Evolutionary conservation across 1,140 invertebrate genomes (phyloP).

Genomic region (Cydia splendana): DNA sequence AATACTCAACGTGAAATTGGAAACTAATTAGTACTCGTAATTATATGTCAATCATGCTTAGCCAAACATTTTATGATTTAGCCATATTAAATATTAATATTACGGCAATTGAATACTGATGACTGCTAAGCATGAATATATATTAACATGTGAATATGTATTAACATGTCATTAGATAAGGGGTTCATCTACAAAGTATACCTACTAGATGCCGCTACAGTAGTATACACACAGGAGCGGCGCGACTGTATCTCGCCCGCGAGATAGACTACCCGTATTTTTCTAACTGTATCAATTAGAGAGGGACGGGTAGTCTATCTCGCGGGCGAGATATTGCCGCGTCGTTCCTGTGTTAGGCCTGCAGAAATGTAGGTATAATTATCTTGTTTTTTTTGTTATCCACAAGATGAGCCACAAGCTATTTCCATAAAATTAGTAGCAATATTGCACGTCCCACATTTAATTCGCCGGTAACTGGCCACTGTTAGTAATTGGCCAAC

Average conservation of each 20-base stretch:
- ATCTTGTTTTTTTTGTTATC: too few relatives aligned
- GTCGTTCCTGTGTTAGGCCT: too few relatives aligned
- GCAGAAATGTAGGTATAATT: too few relatives aligned
- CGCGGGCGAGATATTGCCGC: too few relatives aligned
- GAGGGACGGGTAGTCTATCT: too few relatives aligned
- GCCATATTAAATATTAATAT: not conserved
- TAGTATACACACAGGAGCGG: not conserved
- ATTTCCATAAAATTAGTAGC: not conserved
- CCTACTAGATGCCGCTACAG: slow-evolving; percentile 15
- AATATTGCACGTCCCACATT: slow-evolving; percentile 3
- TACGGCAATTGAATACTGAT: slow-evolving; percentile 10
- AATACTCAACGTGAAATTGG: not conserved
- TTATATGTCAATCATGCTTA: not conserved
- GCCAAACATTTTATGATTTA: not conserved
- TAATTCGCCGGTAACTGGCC: too few relatives aligned
- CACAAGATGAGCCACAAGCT: not conserved
- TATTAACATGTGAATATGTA: not conserved
- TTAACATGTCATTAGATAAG: not conserved
- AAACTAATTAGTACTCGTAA: not conserved
- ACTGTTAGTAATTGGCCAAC: too few relatives aligned
- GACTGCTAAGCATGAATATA: not conserved
- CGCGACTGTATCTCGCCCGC: too few relatives aligned
- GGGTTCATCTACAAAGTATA: not conserved
- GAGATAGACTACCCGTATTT: too few relatives aligned
- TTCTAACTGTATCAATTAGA: too few relatives aligned